Evolutionary conservation across 2,797 vertebrate species (phyloP).

Genomic region (Amazona ochrocephala): DNA sequence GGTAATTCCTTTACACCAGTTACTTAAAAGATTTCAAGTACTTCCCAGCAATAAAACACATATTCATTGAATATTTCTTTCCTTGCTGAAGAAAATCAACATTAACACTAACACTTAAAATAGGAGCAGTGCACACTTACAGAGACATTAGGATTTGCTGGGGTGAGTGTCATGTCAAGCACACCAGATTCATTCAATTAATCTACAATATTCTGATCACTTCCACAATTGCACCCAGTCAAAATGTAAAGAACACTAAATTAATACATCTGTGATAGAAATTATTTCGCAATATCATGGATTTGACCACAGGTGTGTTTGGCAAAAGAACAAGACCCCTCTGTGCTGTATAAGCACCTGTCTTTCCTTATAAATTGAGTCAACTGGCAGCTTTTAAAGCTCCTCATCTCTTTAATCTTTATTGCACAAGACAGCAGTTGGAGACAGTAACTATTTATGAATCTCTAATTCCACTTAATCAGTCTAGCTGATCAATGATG

Average conservation of each 20-base stretch:
- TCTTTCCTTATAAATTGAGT: not conserved
- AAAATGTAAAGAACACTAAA: not conserved
- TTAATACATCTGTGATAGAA: not conserved
- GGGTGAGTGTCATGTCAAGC: not conserved
- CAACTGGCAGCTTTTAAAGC: constrained; percentile 29
- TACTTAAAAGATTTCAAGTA: not conserved
- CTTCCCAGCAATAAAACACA: not conserved
- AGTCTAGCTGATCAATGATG: constrained; percentile 56
- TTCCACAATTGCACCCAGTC: not conserved
- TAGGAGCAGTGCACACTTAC: not conserved
- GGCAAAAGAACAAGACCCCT: not conserved
- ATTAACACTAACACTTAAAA: constrained; percentile 31
- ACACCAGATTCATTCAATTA: constrained; percentile 24
- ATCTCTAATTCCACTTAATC: constrained; percentile 76
- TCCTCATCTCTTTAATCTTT: constrained; percentile 68
- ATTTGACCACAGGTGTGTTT: not conserved
- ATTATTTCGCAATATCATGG: not conserved
- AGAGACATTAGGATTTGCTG: constrained; percentile 6
- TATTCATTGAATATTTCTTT: not conserved
- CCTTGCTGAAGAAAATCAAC: not conserved
- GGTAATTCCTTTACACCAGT: not conserved
- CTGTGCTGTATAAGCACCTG: not conserved
- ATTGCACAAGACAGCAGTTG: constrained; percentile 62
- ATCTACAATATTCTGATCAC: not conserved
- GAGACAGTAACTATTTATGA: constrained; percentile 72